Evolutionary conservation across 2,113 vertebrate genomes (phyloP), one percentile per base, ranked within the genome.

Genomic region (Mungos mungo): DNA sequence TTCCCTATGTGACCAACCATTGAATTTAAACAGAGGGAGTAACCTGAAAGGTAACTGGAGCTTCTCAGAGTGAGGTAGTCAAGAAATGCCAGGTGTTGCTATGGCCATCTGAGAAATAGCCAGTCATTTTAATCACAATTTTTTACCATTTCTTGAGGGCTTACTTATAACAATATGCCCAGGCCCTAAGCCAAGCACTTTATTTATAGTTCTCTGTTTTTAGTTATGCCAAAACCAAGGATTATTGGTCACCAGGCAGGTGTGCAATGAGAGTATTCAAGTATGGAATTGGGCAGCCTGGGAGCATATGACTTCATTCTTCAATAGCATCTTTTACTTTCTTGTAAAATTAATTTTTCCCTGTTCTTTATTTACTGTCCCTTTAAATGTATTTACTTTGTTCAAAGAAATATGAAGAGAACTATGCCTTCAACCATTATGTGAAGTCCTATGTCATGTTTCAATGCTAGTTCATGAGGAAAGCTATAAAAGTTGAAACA

Each of bases 161-260:
- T 95, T 95, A 77, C 9, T 97, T 97, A 85, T 68, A 72, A 85
- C 68, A 72, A 90, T 93, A 25, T 93, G 23, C 69, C 57, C 50
- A 95, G 91, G 71, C 35, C 82, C n/a, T 77, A 93, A 50, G 45
- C 84, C 65, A 96, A 90, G 19, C 94, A 77, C 72, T 96, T 97
- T 97, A 95, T 97, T 96, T 98, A 94, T 93, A 84, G 45, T 95
- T 84, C 63, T 86, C 52, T 97, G 54, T 95, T 96, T 96, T 95
- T 93, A 76, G 27, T 94, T 66, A 93, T 91, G 25, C 88, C 47
- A 77, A 93, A 96, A 25, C 45, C 29, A 94, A 84, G 71, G n/a
- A 41, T 98, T 45, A 45, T 91, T 97, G 95, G 63, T 96, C 63
- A 90, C 87, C 63, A 45, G 71, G 77, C 71, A 95, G 21, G 11